Percentiles rank a stretch among this genome's conserved stretches.
Evolutionary conservation across 2,888 invertebrate genomes (phyloP).

Genomic region (Erebia ligea): DNA sequence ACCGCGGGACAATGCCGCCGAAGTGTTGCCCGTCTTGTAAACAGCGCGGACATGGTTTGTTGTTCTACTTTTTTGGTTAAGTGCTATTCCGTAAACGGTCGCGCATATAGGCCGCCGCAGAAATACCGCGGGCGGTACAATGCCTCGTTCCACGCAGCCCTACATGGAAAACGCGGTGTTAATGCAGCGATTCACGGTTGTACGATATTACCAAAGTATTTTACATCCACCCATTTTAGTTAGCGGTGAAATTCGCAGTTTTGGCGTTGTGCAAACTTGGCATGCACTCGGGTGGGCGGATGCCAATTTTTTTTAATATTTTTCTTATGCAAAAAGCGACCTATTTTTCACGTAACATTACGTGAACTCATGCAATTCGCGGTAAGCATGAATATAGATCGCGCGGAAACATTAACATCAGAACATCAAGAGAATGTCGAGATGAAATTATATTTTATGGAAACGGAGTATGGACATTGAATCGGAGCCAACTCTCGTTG

Average conservation of each 20-base stretch:
- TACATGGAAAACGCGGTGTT: constrained; percentile 69
- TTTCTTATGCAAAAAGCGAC: constrained; percentile 37
- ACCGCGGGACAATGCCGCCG: constrained; percentile 74
- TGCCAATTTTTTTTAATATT: constrained; percentile 43
- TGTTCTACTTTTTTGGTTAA: constrained; percentile 82
- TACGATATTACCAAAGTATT: constrained; percentile 58
- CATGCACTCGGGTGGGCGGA: constrained; percentile 40
- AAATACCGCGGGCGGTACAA: constrained; percentile 73
- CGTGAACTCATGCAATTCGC: constrained; percentile 56
- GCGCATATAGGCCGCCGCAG: constrained; percentile 75
- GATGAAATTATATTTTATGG: constrained; percentile 76
- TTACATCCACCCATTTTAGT: constrained; percentile 54
- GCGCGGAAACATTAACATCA: constrained; percentile 59
- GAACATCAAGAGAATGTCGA: constrained; percentile 62
- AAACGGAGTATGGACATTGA: constrained; percentile 66
- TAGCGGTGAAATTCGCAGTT: constrained; percentile 46
- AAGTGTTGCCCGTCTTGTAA: constrained; percentile 78
- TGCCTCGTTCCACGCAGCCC: constrained; percentile 68
- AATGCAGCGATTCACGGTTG: constrained; percentile 62
- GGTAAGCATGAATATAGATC: constrained; percentile 51
- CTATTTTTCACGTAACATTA: constrained; percentile 52
- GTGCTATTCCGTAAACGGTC: constrained; percentile 74
- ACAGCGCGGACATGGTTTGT: constrained; percentile 73
- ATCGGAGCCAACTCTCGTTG: constrained; percentile 71
- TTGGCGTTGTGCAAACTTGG: constrained; percentile 52